Evolutionary conservation across 2,113 vertebrate genomes (phyloP).

Genomic region (Lophius piscatorius): DNA sequence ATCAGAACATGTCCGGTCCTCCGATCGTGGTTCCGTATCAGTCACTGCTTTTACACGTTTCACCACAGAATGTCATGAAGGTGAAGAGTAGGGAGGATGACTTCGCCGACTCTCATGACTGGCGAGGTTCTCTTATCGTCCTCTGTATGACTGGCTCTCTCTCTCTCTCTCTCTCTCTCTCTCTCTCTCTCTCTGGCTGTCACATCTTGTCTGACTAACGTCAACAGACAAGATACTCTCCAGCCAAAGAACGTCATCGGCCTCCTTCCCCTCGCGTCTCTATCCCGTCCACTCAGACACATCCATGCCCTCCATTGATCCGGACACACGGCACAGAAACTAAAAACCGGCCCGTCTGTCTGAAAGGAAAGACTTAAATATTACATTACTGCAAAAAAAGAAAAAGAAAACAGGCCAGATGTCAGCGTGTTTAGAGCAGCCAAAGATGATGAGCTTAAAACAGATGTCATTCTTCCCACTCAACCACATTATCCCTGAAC

Average conservation of each 20-base stretch:
- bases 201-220: constrained; percentile 57
- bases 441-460: constrained; percentile 31
- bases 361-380: constrained; percentile 4
- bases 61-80: no score
- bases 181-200: constrained; percentile 41
- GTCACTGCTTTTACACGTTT: no score
- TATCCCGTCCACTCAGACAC: neutral
- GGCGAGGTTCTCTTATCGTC: constrained; percentile 34
- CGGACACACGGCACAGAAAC: constrained; percentile 2
- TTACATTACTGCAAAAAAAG: constrained; percentile 14
- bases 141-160: constrained; percentile 47
- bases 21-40: no score
- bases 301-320: neutral
- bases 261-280: constrained; percentile 12
- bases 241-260: constrained; percentile 37
- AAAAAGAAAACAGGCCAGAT: constrained; percentile 33
- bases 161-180: constrained; percentile 31
- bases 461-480: constrained; percentile 31
- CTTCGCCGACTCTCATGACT: constrained; percentile 18
- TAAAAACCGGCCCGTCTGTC: constrained; percentile 22
- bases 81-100: no score
- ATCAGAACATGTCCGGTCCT: no score
- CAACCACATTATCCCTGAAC: constrained; percentile 37
- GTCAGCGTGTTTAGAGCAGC: constrained; percentile 43
- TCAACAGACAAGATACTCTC: constrained; percentile 41